Base-by-base conservation (phyloP, 2,113 vertebrate species). In the Perca schrenkii region DNA sequence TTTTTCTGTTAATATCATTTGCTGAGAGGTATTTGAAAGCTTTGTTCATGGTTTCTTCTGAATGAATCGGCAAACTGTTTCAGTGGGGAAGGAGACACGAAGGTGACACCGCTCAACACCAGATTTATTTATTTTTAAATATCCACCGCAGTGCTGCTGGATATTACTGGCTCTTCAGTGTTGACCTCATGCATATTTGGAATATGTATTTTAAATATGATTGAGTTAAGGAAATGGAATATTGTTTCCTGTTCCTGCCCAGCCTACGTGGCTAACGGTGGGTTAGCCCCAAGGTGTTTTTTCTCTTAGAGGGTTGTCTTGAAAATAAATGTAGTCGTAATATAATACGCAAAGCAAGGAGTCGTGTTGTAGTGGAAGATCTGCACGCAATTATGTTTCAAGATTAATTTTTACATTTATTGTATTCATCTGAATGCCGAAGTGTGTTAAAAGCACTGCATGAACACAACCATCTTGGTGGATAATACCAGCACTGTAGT, bases 1-100 rank as follows among this genome's bases (percentile, higher is more conserved):
- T 84, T 89, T 73, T 36, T 43, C 64, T 34, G 53, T 77, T 86
- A 74, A 84, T 71, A 77, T 73, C 75, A 79, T 83, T 84, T 67
- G 47, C 67, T 12, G 50, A 16, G 50, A 64, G 58, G 40, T 57
- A 69, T 86, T 65, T 79, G 57, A 71, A 82, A 77, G 82, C 81
- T 81, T 60, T 28, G 52, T n/a, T 71, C 21, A 4, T 36, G 31
- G 22, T 66, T 81, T 79, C 28, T 65, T 25, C 63, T 49, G 78
- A 84, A 64, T 69, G 76, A 73, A 57, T 68, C 60, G 15, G 60
- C 77, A 73, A 13, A 75, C 49, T 25, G 14, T 63, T 71, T 43
- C 21, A 6, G 22, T n/a, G n/a, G 28, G 31, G 34, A 31, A 81
- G n/a, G 64, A 12, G 34, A 79, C 46, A 34, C 13, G 17, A 74